These are phyloP conservation scores for Heteromyza rotundicornis DNA, from an alignment of 2,888 invertebrate species.

Conservation along the genomic window DNA sequence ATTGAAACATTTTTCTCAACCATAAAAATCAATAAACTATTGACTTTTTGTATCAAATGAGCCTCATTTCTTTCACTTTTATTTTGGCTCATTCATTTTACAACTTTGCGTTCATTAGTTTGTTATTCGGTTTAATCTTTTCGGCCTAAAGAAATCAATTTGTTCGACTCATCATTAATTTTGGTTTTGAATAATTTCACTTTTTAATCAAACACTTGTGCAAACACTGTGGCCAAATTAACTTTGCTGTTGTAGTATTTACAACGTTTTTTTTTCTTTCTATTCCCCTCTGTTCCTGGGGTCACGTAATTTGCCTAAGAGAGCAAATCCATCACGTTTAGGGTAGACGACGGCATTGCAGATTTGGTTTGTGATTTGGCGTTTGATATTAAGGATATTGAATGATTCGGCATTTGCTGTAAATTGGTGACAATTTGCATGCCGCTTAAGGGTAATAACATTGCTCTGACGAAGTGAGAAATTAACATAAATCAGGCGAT, in stretches of 20 bases:
- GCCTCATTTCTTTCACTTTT: neutral
- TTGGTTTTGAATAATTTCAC: neutral
- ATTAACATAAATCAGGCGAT: neutral
- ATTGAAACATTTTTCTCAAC: too few species aligned
- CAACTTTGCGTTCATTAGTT: neutral
- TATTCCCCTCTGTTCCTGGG: neutral
- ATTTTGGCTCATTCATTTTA: neutral
- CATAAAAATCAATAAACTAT: too few species aligned
- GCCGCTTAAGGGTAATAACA: neutral
- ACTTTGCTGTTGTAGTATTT: neutral
- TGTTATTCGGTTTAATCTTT: neutral
- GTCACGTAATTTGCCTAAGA: neutral
- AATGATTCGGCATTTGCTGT: neutral
- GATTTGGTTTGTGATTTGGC: neutral
- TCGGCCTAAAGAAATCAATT: too few species aligned
- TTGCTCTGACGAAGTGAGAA: too few species aligned
- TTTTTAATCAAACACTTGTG: neutral
- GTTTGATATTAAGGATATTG: too few species aligned
- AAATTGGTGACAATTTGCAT: neutral
- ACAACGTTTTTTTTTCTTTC: neutral
- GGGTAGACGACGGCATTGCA: neutral
- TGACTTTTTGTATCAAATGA: neutral
- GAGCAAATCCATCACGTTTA: too few species aligned
- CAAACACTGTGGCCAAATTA: slow-evolving; percentile 9
- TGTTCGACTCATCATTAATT: slow-evolving; percentile 2